Evolutionary conservation across 1,140 invertebrate genomes (phyloP), one percentile per base, ranked within the genome.

Genomic region (Venustaconcha ellipsiformis): DNA sequence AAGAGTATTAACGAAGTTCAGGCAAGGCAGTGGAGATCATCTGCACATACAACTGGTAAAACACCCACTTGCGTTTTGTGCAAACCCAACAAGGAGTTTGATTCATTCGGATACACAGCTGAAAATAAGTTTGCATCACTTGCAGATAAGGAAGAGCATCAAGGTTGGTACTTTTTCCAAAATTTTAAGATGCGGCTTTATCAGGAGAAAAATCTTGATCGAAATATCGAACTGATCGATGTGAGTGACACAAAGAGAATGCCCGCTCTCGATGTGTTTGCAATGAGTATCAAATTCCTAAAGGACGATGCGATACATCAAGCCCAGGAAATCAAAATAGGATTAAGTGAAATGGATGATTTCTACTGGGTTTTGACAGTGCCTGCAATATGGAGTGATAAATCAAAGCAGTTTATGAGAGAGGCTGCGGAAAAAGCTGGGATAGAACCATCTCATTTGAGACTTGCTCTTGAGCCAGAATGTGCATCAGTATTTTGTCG

Each of bases 171-270:
- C 60, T 74, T 59, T 15, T 78, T 78, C 48, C 62, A 70, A 48
- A 70, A 73, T 17, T 81, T 81, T 20, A 81, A 81, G 60, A 77
- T 77, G 71, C n/a, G 55, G n/a, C 72, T 80, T 12, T 72, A 79
- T 48, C n/a, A 67, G 14, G 23, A 72, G 37, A 64, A 56, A 48
- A 26, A 18, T 70, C 55, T 68, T 12, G 17, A 68, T 15, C 20
- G 20, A 56, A 48, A 18, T 11, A 48, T 68, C 30, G 37, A 48
- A 48, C 37, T 48, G 37, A 48, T 11, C 5, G 37, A 48, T 48
- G 37, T 48, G 37, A 48, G 37, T 48, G 37, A 6, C 37, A 48
- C 37, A 48, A 55, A 68, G 15, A 13, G 15, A 37, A 67, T 56
- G 37, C 20, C 13, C 2, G 72, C 72, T 18, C 23, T 74, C 20